A percentile compares a stretch with the other conserved stretches of the same genome.
Evolutionary conservation across 1,140 invertebrate genomes (phyloP).

Genomic region (Bombus waltoni): DNA sequence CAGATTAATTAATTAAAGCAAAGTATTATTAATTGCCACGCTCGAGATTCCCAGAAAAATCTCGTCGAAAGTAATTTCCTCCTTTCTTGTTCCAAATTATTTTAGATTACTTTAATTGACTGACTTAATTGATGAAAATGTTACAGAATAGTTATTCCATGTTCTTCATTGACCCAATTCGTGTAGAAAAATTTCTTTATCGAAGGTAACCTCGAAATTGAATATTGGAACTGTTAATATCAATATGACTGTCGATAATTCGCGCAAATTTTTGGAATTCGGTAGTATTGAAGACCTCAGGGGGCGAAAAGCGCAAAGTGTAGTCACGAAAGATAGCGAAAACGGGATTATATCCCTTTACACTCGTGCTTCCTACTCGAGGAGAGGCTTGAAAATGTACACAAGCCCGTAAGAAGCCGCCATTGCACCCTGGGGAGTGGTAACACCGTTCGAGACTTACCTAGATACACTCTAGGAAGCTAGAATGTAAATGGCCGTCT

Average conservation of each 20-base stretch:
- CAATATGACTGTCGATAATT: neutral
- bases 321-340: conserved; percentile 21
- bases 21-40: neutral
- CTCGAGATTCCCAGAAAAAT: neutral
- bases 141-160: neutral
- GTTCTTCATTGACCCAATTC: neutral
- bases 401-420: conserved; percentile 63
- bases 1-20: neutral
- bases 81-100: neutral
- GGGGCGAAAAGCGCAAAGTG: too few relatives aligned
- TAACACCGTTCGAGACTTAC: conserved; percentile 59
- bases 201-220: neutral
- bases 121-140: neutral
- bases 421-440: conserved; percentile 72
- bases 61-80: neutral
- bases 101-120: neutral
- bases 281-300: neutral
- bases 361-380: conserved; percentile 1
- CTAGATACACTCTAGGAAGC: conserved; percentile 64
- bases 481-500: conserved; percentile 72
- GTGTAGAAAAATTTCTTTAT: neutral
- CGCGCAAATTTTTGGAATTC: neutral
- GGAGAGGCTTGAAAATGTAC: conserved; percentile 48
- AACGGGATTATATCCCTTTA: conserved; percentile 27
- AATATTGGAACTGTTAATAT: neutral